Evolutionary conservation across 2,797 vertebrate genomes (phyloP), one percentile per base, ranked within the genome.

Genomic region (Parotocinclus haroldoi): DNA sequence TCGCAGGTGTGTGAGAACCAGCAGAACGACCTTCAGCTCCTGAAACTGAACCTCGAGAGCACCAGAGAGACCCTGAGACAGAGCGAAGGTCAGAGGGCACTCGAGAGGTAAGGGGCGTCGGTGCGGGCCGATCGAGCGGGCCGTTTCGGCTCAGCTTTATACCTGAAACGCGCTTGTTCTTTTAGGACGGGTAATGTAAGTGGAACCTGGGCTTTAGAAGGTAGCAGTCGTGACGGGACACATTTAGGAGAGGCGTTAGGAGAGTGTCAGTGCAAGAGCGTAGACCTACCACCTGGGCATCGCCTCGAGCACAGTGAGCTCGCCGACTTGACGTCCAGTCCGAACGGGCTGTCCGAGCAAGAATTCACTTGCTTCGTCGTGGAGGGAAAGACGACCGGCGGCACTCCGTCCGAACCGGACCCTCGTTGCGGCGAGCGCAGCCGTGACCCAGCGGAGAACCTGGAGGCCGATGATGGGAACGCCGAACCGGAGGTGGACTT

Each of bases 1-100:
- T 77, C 56, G 61, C 81, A 96, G 94, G 89, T 95, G 70, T 96
- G 90, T 68, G 73, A 90, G 55, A 94, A 92, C 68, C 95, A 94
- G 78, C 88, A 91, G 56, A 85, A 74, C 55, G 92, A 96, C 74
- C 82, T 96, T 49, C 89, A 94, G 68, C 89, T 93, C 75, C 81
- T 95, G 58, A 89, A 90, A 57, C 58, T 91, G 72, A 92, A 80
- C 81, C 81, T 93, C 81, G 93, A 93, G 63, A 89, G 79, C 51
- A 82, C 88, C 54, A 84, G 84, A 68, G 89, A 92, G 61, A 67
- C 78, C 10, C 76, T 82, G 66, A 82, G 85, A 55, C 85, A 85
- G 9, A 83, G 55, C 48, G 85, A 81, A 71, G 58, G 52, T 51
- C 77, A 71, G 9, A 59, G 55, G 6, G 73, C 66, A 65, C 68